Percentiles rank a stretch among this genome's conserved stretches.
phyloP scores from a whole-genome alignment of 2,888 invertebrate genomes.

The Conops quadrifasciatus region DNA sequence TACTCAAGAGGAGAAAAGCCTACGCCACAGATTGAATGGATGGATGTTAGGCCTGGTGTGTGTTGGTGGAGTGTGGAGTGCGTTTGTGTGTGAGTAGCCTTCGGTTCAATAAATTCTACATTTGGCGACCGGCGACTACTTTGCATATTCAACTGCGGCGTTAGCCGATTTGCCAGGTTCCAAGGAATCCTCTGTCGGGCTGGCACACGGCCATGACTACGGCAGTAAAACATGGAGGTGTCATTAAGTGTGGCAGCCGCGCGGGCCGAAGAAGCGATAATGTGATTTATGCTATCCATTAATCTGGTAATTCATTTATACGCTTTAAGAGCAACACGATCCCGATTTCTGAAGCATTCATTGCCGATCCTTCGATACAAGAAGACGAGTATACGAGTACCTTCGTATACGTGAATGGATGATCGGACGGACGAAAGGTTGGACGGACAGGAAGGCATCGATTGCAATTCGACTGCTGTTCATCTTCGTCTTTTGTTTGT shows the following conservation, averaged over 20 bases:
- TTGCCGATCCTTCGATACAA: conserved; percentile 15
- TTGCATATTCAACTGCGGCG: conserved; percentile 27
- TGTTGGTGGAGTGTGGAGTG: neutral
- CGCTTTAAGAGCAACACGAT: conserved; percentile 35
- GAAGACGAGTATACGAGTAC: conserved; percentile 2
- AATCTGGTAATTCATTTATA: conserved; percentile 65
- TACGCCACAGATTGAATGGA: neutral
- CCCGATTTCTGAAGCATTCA: conserved; percentile 15
- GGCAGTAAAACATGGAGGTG: conserved; percentile 18
- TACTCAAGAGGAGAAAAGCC: neutral
- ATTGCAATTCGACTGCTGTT: conserved; percentile 64
- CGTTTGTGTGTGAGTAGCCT: conserved; percentile 45
- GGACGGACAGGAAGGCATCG: conserved; percentile 49
- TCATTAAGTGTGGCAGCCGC: conserved; percentile 27
- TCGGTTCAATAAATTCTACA: conserved; percentile 62
- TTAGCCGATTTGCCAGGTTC: no score
- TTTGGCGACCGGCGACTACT: conserved; percentile 37
- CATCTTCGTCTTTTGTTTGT: conserved; percentile 51
- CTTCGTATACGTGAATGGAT: neutral
- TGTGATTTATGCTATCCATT: conserved; percentile 66
- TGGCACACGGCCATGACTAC: neutral
- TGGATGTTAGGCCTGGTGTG: neutral
- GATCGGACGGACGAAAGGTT: neutral
- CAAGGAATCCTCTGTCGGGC: neutral
- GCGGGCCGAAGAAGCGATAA: conserved; percentile 61